Base-by-base conservation (phyloP, 2,797 vertebrate genomes). In the Oryzias dopingdopingensis region DNA sequence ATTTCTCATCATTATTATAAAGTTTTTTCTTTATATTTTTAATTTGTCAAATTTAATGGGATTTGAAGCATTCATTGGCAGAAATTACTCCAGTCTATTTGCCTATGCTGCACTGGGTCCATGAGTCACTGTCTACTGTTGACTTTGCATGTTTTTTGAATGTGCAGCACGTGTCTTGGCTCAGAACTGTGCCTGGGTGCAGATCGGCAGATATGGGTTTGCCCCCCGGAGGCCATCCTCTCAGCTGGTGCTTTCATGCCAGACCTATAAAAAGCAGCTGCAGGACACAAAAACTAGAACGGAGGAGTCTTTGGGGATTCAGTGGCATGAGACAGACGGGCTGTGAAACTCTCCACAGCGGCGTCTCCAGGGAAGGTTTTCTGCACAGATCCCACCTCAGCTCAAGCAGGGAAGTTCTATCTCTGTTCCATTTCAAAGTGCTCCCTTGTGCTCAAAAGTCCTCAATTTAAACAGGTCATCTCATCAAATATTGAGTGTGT, bases 251-350 rank as follows among this genome's bases (percentile, higher is more conserved):
- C 70, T 59, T 75, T 71, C n/a, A 41, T 56, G 77, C 70, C 24
- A n/a, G 56, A 58, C 80, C 85, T 90, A 90, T 84, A 86, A 89
- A 89, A 90, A 90, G 86, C 79, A 29, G 58, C 83, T 65, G 71
- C 76, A 77, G 89, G 76, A 88, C 88, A 77, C 12, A 26, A 86
- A 89, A 91, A 90, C 88, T 91, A 90, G 90, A 90, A 89, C 77
- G 54, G 65, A 62, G 43, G 41, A 49, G 46, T 62, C 84, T 79
- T 76, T 32, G 20, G 67, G 51, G 83, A 46, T 23, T 57, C 20
- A 5, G 47, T 14, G 63, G 62, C 64, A 78, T 67, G 76, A 80
- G 56, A 69, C 59, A 55, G 56, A 67, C 54, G 55, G 41, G 51
- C 61, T 73, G 42, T 41, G 29, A 75, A 73, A 55, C 71, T 43